These are phyloP conservation scores for Cyanistes caeruleus DNA, from an alignment of 2,113 vertebrate species.

Conservation along the genomic window DNA sequence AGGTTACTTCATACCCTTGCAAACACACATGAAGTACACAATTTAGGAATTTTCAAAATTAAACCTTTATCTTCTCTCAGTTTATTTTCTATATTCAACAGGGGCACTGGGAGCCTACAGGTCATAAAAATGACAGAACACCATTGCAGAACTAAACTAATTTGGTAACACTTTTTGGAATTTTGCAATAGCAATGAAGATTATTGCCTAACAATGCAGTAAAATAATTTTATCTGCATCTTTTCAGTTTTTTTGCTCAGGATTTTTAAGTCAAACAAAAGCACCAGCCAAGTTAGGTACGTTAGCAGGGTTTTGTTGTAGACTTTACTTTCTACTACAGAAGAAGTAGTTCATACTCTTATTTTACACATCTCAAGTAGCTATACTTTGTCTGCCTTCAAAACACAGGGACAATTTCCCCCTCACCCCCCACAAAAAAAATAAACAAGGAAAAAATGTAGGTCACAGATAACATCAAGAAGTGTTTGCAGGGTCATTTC, in stretches of 20 bases:
- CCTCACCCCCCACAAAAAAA: rapidly evolving
- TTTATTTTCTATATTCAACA: neutral
- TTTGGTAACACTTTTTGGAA: neutral
- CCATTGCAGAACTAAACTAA: neutral
- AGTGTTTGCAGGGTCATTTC: neutral
- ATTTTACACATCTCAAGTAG: neutral
- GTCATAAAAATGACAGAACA: neutral
- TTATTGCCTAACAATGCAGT: neutral
- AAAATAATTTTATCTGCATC: neutral
- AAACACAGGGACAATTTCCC: rapidly evolving
- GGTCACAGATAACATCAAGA: neutral
- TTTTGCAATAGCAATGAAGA: neutral
- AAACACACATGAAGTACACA: neutral
- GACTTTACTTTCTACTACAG: neutral
- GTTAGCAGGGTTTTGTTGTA: neutral
- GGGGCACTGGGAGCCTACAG: neutral
- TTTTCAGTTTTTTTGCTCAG: neutral
- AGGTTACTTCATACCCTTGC: neutral
- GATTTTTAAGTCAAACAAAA: neutral
- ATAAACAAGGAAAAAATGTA: neutral
- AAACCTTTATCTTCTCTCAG: neutral
- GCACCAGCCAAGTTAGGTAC: neutral
- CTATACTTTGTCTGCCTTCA: neutral
- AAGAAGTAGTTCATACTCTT: neutral
- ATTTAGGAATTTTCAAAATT: neutral